Evolutionary conservation across 1,140 invertebrate species (phyloP), one percentile per base, ranked within the genome.

Genomic region (Episyrphus balteatus): DNA sequence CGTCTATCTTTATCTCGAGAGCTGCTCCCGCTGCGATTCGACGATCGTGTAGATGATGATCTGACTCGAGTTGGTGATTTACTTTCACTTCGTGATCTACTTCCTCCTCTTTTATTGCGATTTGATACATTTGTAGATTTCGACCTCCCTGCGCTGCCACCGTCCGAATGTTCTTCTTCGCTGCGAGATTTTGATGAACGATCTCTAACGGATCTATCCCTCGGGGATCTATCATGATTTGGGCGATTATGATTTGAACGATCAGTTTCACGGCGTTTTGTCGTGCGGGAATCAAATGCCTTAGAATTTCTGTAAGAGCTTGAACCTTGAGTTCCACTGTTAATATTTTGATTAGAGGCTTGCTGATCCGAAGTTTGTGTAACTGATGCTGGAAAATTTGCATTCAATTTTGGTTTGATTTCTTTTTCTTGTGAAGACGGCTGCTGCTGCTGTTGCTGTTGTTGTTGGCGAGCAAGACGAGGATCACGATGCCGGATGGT

Each of bases 401-500:
- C 18, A n/a, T 39, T 36, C n/a, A n/a, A 26, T 26, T 26, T 26
- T 26, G 21, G 3, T 26, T 17, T 17, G 38, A 40, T 40, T 40
- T 40, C 19, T 10, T 9, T 40, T 17, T 40, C 38, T 15, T 40
- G 19, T 10, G 38, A 17, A 17, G 38, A 26, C 8, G 21, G 21
- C 21, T 26, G 19, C 47, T 51, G 51, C 7, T 51, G 53, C 31
- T 59, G 52, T 33, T 52, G 57, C 59, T 71, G 48, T 59, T 68
- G 56, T 65, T 73, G 60, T 59, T 75, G 69, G 5, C 69, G 62
- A 47, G 78, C 64, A 33, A 82, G 55, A 26, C 79, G 73, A 11
- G 80, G 79, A 71, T 82, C 80, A 11, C 80, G 69, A 17, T 62
- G 70, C 8, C 71, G 70, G 11, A 73, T 73, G 0, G 74, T 69